Evolutionary conservation across 2,888 invertebrate genomes (phyloP), one percentile per base, ranked within the genome.

Genomic region (Phania funesta): DNA sequence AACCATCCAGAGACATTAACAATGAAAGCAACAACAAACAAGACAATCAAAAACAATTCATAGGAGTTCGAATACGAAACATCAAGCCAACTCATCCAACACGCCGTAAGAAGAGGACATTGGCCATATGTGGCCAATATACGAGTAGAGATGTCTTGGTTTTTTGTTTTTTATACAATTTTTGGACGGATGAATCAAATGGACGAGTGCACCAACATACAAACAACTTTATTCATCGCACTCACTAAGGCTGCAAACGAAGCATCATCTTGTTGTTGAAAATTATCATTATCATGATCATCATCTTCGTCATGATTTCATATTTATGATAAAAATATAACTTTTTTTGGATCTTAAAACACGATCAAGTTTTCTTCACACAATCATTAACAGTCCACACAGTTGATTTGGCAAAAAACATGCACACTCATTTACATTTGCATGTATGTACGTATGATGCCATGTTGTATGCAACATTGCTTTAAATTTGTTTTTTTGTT

Each of bases 181-280:
- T 86, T 82, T 82, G 79, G 84, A 83, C 85, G 60, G 86, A 85
- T 85, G 84, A 87, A 87, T 86, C 84, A 86, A 87, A 86, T 52
- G n/a, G 46, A 41, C 18, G 86, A 46, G 38, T 29, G 41, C 8
- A 52, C 86, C 85, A 87, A 85, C 85, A 87, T 84, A 87, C 86
- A 85, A 74, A 85, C 86, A 84, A 82, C 56, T 75, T 75, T 60
- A 81, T 84, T 85, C 83, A 85, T 76, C 80, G 18, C 7, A 38
- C 24, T 29, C 32, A n/a, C 1, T 41, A 35, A 26, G 11, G 3
- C 56, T 41, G n/a, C 56, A 62, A 52, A 35, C 56, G 22, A 52
- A 74, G 56, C 62, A 64, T 68, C 38, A 67, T 76, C 52, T 60
- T 81, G 58, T 56, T 76, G 44, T 41, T 73, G 16, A 67, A 67